Evolutionary conservation across 2,113 vertebrate genomes (phyloP), one percentile per base, ranked within the genome.

Genomic region (Brienomyrus brachyistius): DNA sequence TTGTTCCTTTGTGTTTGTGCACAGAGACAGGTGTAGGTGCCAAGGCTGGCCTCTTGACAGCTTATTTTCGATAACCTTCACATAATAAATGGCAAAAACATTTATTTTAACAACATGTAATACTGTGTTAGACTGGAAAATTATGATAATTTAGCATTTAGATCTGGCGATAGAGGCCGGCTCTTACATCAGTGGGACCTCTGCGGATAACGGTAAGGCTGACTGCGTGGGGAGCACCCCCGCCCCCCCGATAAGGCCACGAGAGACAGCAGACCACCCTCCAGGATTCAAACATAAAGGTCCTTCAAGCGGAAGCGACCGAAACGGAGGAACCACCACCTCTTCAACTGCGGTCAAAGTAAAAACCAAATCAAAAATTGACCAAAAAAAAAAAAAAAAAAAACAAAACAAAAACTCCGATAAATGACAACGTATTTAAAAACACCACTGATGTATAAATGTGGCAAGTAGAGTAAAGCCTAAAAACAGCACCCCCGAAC

Each of bases 1-100:
- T 50, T 48, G 74, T 54, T 88, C 66, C 74, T 85, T 90, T 86
- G 54, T 52, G 59, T 66, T 89, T 86, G 27, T 52, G 77, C 82
- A 70, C 54, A 40, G 90, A 7, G 19, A 62, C 40, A 84, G 74
- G 83, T 59, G 77, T 9, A 19, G 15, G 51, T 15, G 17, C 31
- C 31, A 11, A 31, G n/a, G 17, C 27, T 56, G 15, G n/a, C 51
- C 40, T 56, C 50, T 40, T 35, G 31, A 35, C 15, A 54, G 82
- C 82, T 84, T 47, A 84, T 84, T 23, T 10, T 43, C n/a, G 45
- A 45, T 84, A 48, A 84, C 48, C 15, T 8, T 87, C 51, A 50
- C 51, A 84, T 45, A 48, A 31, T 87, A 87, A 87, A 52, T 56
- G 50, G 27, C 4, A 43, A 48, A 54, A 56, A 19, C 47, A 86